Evolutionary conservation across 2,797 vertebrate genomes (phyloP).

Genomic region (Peromyscus nudipes): DNA sequence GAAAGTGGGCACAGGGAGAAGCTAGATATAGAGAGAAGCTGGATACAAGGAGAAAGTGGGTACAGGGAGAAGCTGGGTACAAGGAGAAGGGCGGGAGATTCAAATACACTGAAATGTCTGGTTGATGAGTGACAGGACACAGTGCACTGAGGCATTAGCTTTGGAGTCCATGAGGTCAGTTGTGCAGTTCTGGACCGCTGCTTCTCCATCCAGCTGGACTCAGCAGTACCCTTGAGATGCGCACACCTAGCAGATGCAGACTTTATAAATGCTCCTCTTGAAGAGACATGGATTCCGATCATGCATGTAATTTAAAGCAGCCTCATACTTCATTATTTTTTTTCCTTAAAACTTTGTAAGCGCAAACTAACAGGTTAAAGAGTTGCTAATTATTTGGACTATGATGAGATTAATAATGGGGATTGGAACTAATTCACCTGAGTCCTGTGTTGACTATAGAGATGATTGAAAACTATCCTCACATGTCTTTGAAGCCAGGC

Average conservation of each 20-base stretch:
- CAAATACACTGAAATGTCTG: neutral
- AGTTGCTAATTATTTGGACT: neutral
- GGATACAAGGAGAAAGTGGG: neutral
- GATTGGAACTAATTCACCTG: neutral
- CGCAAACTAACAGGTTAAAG: neutral
- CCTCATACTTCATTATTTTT: slow-evolving; percentile 17
- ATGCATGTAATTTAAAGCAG: neutral
- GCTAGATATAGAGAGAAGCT: neutral
- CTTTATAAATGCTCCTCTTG: neutral
- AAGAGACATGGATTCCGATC: neutral
- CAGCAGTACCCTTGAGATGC: neutral
- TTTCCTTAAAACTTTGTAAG: neutral
- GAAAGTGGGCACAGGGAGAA: neutral
- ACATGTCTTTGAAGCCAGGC: neutral
- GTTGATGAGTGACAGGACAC: neutral
- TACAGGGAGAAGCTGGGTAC: neutral
- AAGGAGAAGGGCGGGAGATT: neutral
- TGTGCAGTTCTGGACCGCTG: neutral
- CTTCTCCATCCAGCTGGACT: neutral
- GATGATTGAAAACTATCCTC: neutral
- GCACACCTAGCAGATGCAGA: neutral
- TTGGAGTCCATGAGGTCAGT: neutral
- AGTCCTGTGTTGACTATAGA: neutral
- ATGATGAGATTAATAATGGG: neutral
- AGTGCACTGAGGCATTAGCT: neutral